A percentile compares a stretch with the other conserved stretches of the same genome.
phyloP scores from a whole-genome alignment of 2,888 invertebrate species.

The Synergus gifuensis region DNA sequence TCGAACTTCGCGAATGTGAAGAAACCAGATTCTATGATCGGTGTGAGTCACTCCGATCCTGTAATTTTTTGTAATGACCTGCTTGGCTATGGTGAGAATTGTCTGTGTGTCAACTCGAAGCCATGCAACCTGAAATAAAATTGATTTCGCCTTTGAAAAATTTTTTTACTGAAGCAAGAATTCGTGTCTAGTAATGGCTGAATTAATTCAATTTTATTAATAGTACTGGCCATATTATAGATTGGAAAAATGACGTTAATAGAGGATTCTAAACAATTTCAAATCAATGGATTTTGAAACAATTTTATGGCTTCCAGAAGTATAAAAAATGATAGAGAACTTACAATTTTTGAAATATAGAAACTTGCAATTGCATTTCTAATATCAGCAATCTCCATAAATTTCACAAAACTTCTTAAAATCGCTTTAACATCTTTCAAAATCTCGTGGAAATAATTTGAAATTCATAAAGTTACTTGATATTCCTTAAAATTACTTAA shows the following conservation, averaged over 20 bases:
- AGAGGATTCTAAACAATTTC: no score
- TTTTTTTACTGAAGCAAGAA: slow-evolving; percentile 4
- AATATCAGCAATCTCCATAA: no score
- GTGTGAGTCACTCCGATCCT: slow-evolving; percentile 89
- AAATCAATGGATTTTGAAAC: no score
- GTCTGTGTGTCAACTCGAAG: slow-evolving; percentile 94
- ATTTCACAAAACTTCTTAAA: no score
- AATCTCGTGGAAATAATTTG: no score
- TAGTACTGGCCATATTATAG: not conserved
- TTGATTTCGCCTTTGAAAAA: slow-evolving; percentile 12
- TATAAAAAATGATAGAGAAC: no score
- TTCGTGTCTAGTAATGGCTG: not conserved
- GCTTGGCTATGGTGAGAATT: slow-evolving; percentile 91
- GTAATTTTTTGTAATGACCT: slow-evolving; percentile 94
- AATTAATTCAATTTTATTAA: not conserved
- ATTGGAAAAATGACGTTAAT: not conserved
- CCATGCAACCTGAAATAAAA: slow-evolving; percentile 88
- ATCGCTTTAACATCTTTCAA: no score
- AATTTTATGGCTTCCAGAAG: no score
- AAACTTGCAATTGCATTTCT: no score
- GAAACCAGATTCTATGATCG: slow-evolving; percentile 89
- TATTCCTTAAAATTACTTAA: no score
- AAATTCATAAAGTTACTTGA: no score
- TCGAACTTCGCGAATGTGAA: slow-evolving; percentile 88
- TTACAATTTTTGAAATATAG: no score